Conservation (phyloP, 2,888 invertebrate species). For the Drosophila barbarae region DNA sequence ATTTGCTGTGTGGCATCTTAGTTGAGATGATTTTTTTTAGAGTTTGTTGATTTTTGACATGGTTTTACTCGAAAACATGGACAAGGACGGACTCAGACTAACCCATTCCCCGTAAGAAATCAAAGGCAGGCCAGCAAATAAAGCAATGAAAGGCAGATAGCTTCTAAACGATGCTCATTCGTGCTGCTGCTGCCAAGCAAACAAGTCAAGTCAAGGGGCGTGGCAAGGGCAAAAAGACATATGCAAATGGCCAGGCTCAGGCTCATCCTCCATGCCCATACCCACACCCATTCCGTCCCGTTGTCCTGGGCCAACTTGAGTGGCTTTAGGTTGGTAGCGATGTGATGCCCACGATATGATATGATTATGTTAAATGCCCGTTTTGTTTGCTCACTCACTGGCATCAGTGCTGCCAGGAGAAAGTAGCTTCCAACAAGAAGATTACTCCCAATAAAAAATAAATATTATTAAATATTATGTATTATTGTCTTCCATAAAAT, state of each 20-base stretch:
- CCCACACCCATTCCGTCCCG: conserved; percentile 7
- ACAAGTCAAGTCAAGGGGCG: conserved; percentile 26
- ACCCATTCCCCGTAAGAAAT: conserved; percentile 16
- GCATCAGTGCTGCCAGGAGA: conserved; percentile 19
- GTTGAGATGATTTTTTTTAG: not conserved
- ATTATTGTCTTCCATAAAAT: not conserved
- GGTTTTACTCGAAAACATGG: not conserved
- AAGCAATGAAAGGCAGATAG: conserved; percentile 71
- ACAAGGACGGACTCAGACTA: conserved; percentile 3
- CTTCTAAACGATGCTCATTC: conserved; percentile 67
- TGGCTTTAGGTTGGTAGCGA: conserved; percentile 66
- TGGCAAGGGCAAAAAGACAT: conserved; percentile 42
- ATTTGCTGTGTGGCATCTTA: not conserved
- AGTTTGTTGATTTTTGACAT: conserved; percentile 13
- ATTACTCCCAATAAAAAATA: not conserved
- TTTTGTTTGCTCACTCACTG: conserved; percentile 66
- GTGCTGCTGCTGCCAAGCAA: conserved; percentile 54
- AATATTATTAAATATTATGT: too few relatives aligned
- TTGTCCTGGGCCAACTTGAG: conserved; percentile 67
- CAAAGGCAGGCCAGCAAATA: conserved; percentile 57
- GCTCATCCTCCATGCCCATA: conserved; percentile 28
- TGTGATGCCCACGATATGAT: conserved; percentile 74
- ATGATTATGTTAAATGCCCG: conserved; percentile 76
- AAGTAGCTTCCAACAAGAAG: not conserved
- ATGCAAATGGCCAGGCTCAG: conserved; percentile 71